Evolutionary conservation across 1,140 invertebrate genomes (phyloP), one percentile per base, ranked within the genome.

Genomic region (Macrotrachela quadricornifera): DNA sequence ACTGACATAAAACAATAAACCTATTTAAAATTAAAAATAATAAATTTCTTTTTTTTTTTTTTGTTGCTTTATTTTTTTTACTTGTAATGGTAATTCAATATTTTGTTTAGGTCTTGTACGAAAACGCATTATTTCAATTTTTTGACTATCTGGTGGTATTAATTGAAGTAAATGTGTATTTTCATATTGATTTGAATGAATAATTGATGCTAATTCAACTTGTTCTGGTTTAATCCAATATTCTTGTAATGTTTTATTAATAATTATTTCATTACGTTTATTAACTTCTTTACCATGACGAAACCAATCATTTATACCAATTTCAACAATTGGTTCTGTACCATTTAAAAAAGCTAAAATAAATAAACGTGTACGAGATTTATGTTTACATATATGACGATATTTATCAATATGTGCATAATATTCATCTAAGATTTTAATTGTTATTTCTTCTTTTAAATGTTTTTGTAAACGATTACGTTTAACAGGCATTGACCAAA

Each of bases 221-320:
- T 80, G 77, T 71, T 99, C 90, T 9, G 96, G 76, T 44, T 85
- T 77, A 61, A 99, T 97, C 94, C 94, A 99, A 30, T 30, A 30
- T 30, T 30, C 21, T 30, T 54, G 46, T 36, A 49, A 46, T 0
- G 94, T 97, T 52, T 87, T 85, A 37, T 97, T 90, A 10, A 92
- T 92, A 62, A 99, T 91, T 63, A 99, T 99, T 69, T 99, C 94
- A 68, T 96, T 87, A 15, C 94, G 74, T 0, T 94, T 88, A 0
- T 99, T 94, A n/a, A 99, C 88, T 76, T 99, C 94, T 71, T 87
- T 87, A 10, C 94, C 94, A 72, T 95, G 86, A 11, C 92, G 74
- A 64, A 82, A 77, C 73, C 91, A 79, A 66, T 99, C 94, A 68
- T 99, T 99, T 13, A 99, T 78, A 12, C 94, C 94, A 55, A 99